phyloP scores from a whole-genome alignment of 1,140 invertebrate species.

The Bathynomus jamesi region DNA sequence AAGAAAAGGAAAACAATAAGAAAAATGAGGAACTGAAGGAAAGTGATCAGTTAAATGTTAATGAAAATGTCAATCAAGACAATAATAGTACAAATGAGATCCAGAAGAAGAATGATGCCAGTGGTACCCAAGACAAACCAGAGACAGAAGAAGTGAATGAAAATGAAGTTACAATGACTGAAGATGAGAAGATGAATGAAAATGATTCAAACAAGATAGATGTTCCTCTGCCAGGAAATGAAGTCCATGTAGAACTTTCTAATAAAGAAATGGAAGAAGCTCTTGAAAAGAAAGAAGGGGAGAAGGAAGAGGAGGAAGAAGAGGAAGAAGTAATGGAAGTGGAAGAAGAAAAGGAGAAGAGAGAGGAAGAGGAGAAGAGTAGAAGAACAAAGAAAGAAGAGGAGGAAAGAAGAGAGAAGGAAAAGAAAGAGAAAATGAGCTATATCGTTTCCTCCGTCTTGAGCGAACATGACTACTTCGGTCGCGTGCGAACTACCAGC shows the following conservation, averaged over 20 bases:
- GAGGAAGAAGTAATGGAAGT: not conserved
- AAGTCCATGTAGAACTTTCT: too few relatives aligned
- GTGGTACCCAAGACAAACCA: not conserved
- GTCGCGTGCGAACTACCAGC: not conserved
- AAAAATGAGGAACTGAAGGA: too few relatives aligned
- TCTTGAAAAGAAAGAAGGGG: not conserved
- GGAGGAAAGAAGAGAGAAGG: not conserved
- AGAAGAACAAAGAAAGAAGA: not conserved
- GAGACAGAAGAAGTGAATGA: not conserved
- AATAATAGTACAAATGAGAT: too few relatives aligned
- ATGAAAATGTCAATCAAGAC: too few relatives aligned
- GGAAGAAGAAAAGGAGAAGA: not conserved
- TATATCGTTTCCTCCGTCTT: not conserved
- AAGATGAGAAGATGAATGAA: not conserved
- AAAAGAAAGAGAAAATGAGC: not conserved
- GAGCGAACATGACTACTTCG: not conserved
- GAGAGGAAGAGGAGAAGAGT: not conserved
- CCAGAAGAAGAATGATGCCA: too few relatives aligned
- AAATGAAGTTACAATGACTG: not conserved
- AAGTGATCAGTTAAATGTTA: too few relatives aligned
- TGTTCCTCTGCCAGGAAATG: too few relatives aligned
- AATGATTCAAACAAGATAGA: not conserved
- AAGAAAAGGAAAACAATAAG: too few relatives aligned
- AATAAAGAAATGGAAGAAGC: not conserved
- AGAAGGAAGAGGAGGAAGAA: not conserved